phyloP scores from a whole-genome alignment of 92 coral and sea anemone species.

The Isaurus tuberculatus region DNA sequence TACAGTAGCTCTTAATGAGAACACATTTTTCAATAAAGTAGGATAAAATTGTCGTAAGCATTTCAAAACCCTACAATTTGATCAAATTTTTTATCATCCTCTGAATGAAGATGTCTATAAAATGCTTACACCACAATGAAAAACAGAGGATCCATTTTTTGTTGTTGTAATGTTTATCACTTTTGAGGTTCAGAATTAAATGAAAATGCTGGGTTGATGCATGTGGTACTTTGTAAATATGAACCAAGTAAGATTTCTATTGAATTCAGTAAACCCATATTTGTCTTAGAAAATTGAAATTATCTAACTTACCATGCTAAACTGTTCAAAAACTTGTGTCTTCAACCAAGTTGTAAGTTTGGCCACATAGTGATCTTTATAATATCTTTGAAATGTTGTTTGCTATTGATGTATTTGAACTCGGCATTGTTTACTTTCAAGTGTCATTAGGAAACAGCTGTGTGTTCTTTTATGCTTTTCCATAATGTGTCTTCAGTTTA shows the following conservation, averaged over 20 bases:
- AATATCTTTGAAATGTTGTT: neutral
- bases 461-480: constrained; percentile 5
- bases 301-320: neutral
- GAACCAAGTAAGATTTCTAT: neutral
- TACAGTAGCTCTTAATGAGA: too few relatives aligned
- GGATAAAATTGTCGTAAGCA: too few relatives aligned
- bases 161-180: neutral
- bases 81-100: too few relatives aligned
- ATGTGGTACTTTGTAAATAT: neutral
- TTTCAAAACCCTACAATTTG: too few relatives aligned
- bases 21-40: too few relatives aligned
- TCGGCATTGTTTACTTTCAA: constrained; percentile 10
- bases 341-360: neutral
- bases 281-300: neutral
- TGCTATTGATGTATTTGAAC: neutral
- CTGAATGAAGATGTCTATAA: too few relatives aligned
- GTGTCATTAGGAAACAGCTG: constrained; percentile 4
- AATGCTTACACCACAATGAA: neutral
- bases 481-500: neutral
- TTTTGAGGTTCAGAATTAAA: neutral
- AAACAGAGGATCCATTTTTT: neutral
- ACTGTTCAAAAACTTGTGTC: neutral
- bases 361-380: neutral
- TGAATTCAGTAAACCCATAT: neutral
- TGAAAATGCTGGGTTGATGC: neutral